Conservation (phyloP, 1,140 invertebrate species). For the Heliconius congener region DNA sequence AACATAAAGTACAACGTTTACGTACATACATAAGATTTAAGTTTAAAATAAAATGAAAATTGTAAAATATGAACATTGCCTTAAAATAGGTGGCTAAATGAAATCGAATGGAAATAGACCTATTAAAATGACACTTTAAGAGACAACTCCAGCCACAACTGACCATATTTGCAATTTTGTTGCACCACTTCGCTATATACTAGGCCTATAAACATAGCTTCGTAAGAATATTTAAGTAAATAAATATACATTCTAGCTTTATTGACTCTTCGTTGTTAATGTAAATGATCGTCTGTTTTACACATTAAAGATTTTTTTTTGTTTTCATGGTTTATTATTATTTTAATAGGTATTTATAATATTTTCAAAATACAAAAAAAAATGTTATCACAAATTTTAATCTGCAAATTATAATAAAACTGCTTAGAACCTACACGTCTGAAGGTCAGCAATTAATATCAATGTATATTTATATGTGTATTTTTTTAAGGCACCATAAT, state of each 20-base stretch:
- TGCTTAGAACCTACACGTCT: neutral
- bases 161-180: conserved; percentile 17
- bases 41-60: neutral
- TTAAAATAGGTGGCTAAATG: conserved; percentile 19
- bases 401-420: neutral
- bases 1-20: neutral
- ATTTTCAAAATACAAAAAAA: neutral
- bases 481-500: neutral
- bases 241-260: neutral
- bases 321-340: neutral
- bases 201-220: neutral
- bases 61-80: neutral
- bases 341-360: neutral
- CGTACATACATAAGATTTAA: neutral
- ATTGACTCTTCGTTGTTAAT: neutral
- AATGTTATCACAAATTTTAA: neutral
- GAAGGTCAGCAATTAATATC: neutral
- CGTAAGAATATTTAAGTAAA: neutral
- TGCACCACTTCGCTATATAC: conserved; percentile 2
- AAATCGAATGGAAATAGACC: conserved; percentile 22
- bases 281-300: neutral
- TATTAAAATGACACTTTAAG: conserved; percentile 50
- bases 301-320: too few relatives aligned
- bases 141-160: conserved; percentile 48
- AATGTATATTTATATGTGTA: neutral